These are phyloP conservation scores for Tetramorium parvispinum DNA, from an alignment of 1,140 invertebrate genomes.

Conservation along the genomic window DNA sequence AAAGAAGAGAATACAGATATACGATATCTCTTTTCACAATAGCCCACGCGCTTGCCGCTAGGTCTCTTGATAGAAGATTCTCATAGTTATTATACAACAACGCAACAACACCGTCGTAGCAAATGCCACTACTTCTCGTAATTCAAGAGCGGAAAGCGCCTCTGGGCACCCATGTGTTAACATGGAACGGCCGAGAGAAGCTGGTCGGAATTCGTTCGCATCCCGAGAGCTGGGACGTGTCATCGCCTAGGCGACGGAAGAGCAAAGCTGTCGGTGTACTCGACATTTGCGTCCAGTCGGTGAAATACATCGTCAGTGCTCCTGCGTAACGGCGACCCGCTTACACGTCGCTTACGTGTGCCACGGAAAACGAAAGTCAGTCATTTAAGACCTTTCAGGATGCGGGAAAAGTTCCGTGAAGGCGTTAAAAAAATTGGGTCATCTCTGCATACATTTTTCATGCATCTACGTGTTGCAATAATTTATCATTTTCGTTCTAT, in stretches of 20 bases:
- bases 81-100: not conserved
- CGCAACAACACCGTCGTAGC: not conserved
- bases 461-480: not conserved
- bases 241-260: conserved; percentile 71
- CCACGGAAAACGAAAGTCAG: conserved; percentile 50
- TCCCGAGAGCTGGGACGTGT: conserved; percentile 64
- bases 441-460: not conserved
- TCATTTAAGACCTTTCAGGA: not conserved
- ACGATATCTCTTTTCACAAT: not conserved
- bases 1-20: not conserved
- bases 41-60: not conserved
- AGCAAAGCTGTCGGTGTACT: conserved; percentile 8
- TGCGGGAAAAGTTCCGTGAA: not conserved
- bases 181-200: not conserved
- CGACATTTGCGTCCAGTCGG: not conserved
- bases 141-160: conserved; percentile 26
- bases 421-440: conserved; percentile 1
- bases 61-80: not conserved
- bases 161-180: conserved; percentile 16
- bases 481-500: not conserved
- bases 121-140: not conserved
- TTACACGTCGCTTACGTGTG: conserved; percentile 24
- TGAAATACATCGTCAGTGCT: not conserved
- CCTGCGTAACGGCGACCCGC: conserved; percentile 35
- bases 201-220: conserved; percentile 8